Evolutionary conservation across 1,140 invertebrate species (phyloP), one percentile per base, ranked within the genome.

Genomic region (Maniola jurtina): DNA sequence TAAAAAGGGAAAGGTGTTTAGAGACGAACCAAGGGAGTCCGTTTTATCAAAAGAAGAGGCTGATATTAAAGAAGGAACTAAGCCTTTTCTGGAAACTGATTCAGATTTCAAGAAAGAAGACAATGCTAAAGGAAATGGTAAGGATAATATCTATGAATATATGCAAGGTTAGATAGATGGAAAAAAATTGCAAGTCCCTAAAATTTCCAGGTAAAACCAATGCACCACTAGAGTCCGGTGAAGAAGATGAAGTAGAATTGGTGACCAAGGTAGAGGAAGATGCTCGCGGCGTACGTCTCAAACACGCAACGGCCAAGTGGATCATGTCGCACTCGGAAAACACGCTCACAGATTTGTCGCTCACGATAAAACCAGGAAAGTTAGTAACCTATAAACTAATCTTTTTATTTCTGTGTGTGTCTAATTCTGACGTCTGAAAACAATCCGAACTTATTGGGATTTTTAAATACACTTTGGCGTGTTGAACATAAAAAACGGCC

Each of bases 271-370:
- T 80, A 1, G 88, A 87, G 16, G 75, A 84, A 33, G 84, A 90
- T 66, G 74, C 81, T 7, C 72, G 83, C 6, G 89, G 89, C 2
- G 91, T 93, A 25, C 71, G 85, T 0, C 78, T 93, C 4, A 92
- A 90, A 64, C 91, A 94, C 61, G 92, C 91, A 6, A 92, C 86
- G 8, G 94, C 94, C 8, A 94, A 93, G 71, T 95, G 94, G 94
- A 88, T 88, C 3, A 62, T 75, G 3, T 78, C 92, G 2, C 86
- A 91, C 40, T 83, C 86, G 0, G 92, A 93, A 15, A 91, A 94
- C 69, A 94, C 94, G 0, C 86, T 96, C 8, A 92, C 89, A 5
- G 92, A 96, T 63, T 81, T 97, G 0, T 94, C 88, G 34, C 86
- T 96, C 10, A 91, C 89, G 0, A 92, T 95, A 8, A 92, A 92